Base-by-base conservation (phyloP, 2,797 vertebrate species). In the Lutra lutra region DNA sequence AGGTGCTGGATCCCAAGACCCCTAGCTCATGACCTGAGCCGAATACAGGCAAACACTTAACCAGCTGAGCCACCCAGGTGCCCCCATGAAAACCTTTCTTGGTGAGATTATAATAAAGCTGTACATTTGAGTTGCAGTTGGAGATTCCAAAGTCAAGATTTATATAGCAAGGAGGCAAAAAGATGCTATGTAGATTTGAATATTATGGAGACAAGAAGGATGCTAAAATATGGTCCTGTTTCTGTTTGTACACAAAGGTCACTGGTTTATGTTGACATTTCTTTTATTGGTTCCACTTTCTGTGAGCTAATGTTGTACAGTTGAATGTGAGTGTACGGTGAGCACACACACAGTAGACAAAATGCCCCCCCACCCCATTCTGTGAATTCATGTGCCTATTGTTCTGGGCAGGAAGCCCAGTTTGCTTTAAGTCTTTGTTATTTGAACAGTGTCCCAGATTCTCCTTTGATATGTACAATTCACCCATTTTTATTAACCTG, bases 401-500 rank as follows among this genome's bases (percentile, higher is more conserved):
- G 51, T 66, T 94, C 73, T 66, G 86, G 88, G 46, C 96, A 68
- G 15, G 2, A 11, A 94, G 38, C 87, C 90, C 75, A 38, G n/a
- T 58, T 84, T 75, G 38, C 58, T 93, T 40, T 95, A 92, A 78
- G 66, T 56, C 62, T 97, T 95, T 91, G 82, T 93, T 89, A 60
- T 94, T 58, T 97, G 66, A 92, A 83, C 21, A 68, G 62, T 68
- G 89, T 64, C 89, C 95, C 86, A 97, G 78, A 96, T 92, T 95
- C 84, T 89, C 51, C 80, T 91, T 86, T 87, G 85, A 96, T 96
- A 89, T 84, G 38, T 86, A n/a, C 38, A 29, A 32, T 43, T 83
- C 78, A 83, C 17, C 68, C 79, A 79, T 72, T 96, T 93, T 92
- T 94, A 97, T 93, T 89, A 94, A 96, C 79, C 86, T 88, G 40